These are phyloP conservation scores for Hephaestus fuliginosus DNA, from an alignment of 2,797 vertebrate genomes.

Conservation along the genomic window DNA sequence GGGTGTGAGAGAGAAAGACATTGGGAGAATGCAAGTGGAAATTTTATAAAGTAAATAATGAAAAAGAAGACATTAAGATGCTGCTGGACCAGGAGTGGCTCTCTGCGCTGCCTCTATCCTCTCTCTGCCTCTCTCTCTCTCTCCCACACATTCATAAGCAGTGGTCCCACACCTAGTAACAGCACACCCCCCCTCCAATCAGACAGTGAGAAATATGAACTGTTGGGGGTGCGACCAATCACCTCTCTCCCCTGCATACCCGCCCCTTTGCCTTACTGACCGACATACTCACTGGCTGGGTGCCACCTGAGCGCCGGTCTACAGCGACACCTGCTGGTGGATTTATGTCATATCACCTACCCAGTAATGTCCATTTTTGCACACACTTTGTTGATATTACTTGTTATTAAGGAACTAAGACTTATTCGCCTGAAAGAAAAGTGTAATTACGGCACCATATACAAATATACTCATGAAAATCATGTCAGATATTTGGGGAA, in stretches of 20 bases:
- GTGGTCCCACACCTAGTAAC: constrained; percentile 69
- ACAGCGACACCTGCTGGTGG: constrained; percentile 63
- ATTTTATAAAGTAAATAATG: constrained; percentile 5
- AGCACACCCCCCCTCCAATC: constrained; percentile 71
- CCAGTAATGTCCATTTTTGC: not conserved
- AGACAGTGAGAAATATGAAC: constrained; percentile 67
- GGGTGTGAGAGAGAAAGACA: not conserved
- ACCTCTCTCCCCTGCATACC: constrained; percentile 49
- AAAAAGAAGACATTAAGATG: not conserved
- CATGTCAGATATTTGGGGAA: no score
- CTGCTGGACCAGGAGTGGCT: not conserved
- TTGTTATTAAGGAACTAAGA: not conserved
- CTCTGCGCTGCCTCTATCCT: constrained; percentile 1
- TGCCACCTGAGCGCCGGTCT: constrained; percentile 24
- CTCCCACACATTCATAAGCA: constrained; percentile 32
- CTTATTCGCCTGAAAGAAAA: not conserved
- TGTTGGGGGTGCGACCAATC: constrained; percentile 85
- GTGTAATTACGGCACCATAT: not conserved
- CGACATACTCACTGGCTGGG: constrained; percentile 50
- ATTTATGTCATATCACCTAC: not conserved
- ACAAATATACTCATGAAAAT: not conserved
- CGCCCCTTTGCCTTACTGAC: constrained; percentile 82
- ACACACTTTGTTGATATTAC: not conserved
- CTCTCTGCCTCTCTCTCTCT: not conserved
- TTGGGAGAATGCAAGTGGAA: not conserved